Evolutionary conservation across 2,113 vertebrate species (phyloP).

Genomic region (Hippocampus comes): DNA sequence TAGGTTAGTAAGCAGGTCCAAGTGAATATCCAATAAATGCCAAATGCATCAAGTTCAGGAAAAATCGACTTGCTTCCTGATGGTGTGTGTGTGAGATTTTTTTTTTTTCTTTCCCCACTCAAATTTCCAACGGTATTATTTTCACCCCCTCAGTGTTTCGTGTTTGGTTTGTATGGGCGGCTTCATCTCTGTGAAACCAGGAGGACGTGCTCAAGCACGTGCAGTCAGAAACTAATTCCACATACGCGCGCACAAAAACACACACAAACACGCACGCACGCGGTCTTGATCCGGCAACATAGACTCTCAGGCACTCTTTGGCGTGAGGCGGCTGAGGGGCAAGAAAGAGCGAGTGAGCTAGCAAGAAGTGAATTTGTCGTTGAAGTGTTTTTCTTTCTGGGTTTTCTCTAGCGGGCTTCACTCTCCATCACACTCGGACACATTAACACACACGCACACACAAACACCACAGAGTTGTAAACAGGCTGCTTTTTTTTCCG

Average conservation of each 20-base stretch:
- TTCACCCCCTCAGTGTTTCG: background rate
- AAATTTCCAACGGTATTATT: background rate
- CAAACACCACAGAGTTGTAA: conserved; percentile 15
- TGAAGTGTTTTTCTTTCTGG: conserved; percentile 55
- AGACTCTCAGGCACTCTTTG: conserved; percentile 58
- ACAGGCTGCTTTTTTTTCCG: background rate
- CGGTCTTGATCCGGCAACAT: conserved; percentile 41
- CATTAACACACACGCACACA: background rate
- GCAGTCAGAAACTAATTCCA: conserved; percentile 39
- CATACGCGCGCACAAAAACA: conserved; percentile 1
- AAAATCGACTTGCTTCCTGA: background rate
- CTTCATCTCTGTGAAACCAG: conserved; percentile 35
- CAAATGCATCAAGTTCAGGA: background rate
- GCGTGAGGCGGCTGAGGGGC: conserved; percentile 1
- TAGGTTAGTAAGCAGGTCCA: background rate
- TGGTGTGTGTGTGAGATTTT: background rate
- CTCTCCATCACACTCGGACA: conserved; percentile 11
- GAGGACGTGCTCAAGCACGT: conserved; percentile 55
- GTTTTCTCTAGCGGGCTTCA: conserved; percentile 40
- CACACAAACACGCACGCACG: conserved; percentile 10
- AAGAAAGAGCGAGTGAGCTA: conserved; percentile 9
- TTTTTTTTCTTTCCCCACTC: no score
- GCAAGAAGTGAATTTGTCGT: conserved; percentile 47
- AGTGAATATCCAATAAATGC: background rate
- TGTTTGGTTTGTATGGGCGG: background rate